phyloP scores from a whole-genome alignment of 2,797 vertebrate species.

The Pteronotus mesoamericanus region DNA sequence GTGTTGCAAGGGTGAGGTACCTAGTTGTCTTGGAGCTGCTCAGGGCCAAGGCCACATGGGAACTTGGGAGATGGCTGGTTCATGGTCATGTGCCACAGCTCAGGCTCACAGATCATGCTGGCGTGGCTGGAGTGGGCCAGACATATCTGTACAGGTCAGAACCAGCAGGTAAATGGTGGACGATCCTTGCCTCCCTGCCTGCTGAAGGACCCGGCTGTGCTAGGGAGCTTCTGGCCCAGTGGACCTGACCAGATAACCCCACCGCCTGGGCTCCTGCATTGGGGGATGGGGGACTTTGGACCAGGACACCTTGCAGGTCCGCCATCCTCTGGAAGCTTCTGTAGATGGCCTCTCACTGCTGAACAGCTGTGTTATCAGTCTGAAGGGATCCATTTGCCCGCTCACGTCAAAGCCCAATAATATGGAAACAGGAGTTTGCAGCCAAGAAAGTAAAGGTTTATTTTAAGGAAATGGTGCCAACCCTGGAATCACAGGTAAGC shows the following conservation, averaged over 20 bases:
- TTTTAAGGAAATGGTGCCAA: not conserved
- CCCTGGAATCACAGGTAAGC: not conserved
- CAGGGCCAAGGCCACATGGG: not conserved
- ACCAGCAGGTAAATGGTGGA: accelerated
- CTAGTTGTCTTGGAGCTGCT: not conserved
- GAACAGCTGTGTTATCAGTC: too few species aligned
- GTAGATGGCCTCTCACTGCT: not conserved
- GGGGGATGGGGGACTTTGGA: not conserved
- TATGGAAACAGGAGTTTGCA: not conserved
- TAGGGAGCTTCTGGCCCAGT: not conserved
- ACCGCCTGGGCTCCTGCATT: not conserved
- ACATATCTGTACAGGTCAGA: accelerated
- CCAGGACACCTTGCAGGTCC: not conserved
- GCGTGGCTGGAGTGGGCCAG: accelerated
- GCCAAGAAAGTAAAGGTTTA: not conserved
- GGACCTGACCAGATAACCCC: too few species aligned
- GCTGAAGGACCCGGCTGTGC: accelerated
- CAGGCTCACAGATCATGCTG: not conserved
- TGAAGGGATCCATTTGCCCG: not conserved
- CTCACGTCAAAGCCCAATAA: not conserved
- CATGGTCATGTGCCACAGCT: not conserved
- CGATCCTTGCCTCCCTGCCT: too few species aligned
- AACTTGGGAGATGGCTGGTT: not conserved
- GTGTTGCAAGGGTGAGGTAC: not conserved
- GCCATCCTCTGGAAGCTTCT: not conserved